Base-by-base conservation (phyloP, 2,113 vertebrate species). In the Oostethus manadensis region DNA sequence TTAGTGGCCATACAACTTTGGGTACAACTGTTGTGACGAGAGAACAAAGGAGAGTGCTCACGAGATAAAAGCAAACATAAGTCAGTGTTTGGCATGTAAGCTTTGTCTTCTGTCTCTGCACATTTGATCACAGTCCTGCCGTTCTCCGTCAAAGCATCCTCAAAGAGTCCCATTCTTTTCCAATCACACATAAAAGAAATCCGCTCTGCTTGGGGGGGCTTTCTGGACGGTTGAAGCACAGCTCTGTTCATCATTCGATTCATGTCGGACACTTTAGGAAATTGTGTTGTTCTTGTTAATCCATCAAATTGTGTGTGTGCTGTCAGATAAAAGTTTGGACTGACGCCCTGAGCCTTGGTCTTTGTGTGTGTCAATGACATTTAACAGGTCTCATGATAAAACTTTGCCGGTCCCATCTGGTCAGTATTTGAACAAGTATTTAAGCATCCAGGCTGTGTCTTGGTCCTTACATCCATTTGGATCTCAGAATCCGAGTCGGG, bases 391-490 rank as follows among this genome's bases (percentile, higher is more conserved):
- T 77, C 62, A 74, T 71, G 73, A 82, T 77, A 84, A 86, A 86
- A 85, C 85, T 84, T 81, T 82, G 77, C 84, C 80, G 77, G 74
- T 80, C 79, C 83, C 84, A 87, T 83, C 86, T 90, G 89, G 86
- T 86, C 74, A 79, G 75, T 81, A 70, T 87, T 84, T 83, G 53
- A 82, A 85, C 82, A 83, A 84, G 82, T 76, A 65, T 69, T 75
- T 77, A 74, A 58, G 63, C 60, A 45, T 64, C 54, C 73, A 60
- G 76, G 66, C 76, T 73, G 69, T 57, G 60, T 57, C 70, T 69
- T 54, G 64, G 56, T 73, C 49, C 66, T 18, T 55, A 56, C 45
- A 35, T 73, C 55, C 83, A 87, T 86, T 74, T 87, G 86, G 84
- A 45, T 77, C 76, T 74, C 68, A 42, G 11, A 42, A 42, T 74